Evolutionary conservation across 37 sponge, comb jelly and placozoan species (phyloP).

Genomic region (Eunapius fragilis): DNA sequence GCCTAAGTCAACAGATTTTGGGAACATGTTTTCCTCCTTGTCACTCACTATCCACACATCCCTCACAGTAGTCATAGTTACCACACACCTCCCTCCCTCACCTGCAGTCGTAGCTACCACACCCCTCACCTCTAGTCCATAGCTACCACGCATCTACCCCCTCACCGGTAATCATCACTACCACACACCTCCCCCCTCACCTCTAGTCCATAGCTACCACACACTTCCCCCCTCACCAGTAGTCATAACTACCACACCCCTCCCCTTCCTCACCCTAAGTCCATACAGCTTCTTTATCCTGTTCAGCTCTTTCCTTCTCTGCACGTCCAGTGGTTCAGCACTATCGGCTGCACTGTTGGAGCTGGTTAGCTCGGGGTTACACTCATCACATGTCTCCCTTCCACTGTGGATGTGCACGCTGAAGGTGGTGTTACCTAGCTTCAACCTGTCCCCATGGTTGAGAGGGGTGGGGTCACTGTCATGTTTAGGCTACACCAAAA

Average conservation of each 20-base stretch:
- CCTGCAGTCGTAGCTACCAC: no score
- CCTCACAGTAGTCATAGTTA: no score
- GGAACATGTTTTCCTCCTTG: no score
- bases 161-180: neutral
- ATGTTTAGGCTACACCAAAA: slow-evolving; percentile 43
- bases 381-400: slow-evolving; percentile 71
- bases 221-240: neutral
- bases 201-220: no score
- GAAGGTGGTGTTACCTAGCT: slow-evolving; percentile 68
- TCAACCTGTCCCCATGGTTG: slow-evolving; percentile 65
- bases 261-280: slow-evolving; percentile 25
- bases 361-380: slow-evolving; percentile 32
- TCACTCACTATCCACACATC: no score
- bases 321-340: slow-evolving; percentile 16
- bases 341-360: slow-evolving; percentile 18
- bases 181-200: neutral
- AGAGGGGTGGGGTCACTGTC: slow-evolving; percentile 59
- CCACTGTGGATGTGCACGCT: slow-evolving; percentile 81
- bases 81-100: no score
- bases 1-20: no score
- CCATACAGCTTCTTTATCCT: slow-evolving; percentile 78
- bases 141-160: neutral
- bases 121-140: neutral
- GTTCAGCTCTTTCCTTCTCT: slow-evolving; percentile 57
- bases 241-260: neutral